Percentiles rank a stretch among this genome's conserved stretches.
phyloP scores from a whole-genome alignment of 2,888 invertebrate genomes.

The Microdon myrmicae region DNA sequence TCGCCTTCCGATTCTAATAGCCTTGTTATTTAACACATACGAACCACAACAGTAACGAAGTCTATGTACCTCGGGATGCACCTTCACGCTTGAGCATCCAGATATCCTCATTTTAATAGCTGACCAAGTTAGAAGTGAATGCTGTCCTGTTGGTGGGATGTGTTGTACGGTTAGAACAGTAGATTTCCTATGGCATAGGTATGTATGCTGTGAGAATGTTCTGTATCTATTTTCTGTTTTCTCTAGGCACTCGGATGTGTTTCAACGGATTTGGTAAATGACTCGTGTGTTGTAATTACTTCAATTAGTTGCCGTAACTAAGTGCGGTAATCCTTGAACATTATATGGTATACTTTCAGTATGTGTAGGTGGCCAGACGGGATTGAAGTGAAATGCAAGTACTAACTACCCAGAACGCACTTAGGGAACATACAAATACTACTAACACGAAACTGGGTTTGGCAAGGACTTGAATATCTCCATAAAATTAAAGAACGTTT shows the following conservation, averaged over 20 bases:
- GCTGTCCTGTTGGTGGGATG: constrained; percentile 5
- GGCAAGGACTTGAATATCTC: constrained; percentile 10
- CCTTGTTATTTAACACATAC: constrained; percentile 17
- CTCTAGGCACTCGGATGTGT: constrained; percentile 44
- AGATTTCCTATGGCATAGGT: constrained; percentile 5
- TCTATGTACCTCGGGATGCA: neutral
- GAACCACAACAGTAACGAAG: neutral
- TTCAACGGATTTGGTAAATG: constrained; percentile 50
- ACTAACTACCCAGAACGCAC: constrained; percentile 43
- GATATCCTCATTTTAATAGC: constrained; percentile 50
- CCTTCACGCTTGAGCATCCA: constrained; percentile 20
- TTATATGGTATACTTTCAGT: constrained; percentile 42
- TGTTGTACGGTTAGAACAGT: neutral
- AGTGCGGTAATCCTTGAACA: constrained; percentile 50
- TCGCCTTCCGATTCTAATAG: constrained; percentile 26
- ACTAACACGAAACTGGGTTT: neutral
- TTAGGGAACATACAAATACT: neutral
- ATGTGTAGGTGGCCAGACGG: neutral
- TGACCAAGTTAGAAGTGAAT: constrained; percentile 35
- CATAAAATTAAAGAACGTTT: constrained; percentile 7
- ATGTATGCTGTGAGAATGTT: constrained; percentile 25
- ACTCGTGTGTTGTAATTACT: constrained; percentile 50
- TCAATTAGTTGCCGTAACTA: constrained; percentile 53
- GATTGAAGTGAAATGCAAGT: neutral
- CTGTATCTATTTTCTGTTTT: too few relatives aligned